Evolutionary conservation across 2,797 vertebrate species (phyloP), one percentile per base, ranked within the genome.

Genomic region (Chelonia mydas): DNA sequence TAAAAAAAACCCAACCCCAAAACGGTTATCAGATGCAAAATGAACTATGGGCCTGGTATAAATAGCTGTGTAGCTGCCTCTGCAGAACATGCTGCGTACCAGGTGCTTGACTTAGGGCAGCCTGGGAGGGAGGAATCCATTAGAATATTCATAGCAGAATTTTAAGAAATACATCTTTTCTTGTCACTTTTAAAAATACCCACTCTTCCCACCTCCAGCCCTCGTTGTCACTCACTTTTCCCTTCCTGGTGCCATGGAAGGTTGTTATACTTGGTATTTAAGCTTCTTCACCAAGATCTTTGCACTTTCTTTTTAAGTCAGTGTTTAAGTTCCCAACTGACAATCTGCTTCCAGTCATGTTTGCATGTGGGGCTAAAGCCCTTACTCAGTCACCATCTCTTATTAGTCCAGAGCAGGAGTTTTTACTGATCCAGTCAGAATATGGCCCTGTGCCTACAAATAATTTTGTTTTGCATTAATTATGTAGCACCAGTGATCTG

Each of bases 21-120:
- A 80, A 37, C 89, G 91, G 90, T 96, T 96, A 95, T 93, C 89
- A 95, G 89, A 96, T 95, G 88, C 89, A 95, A 90, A 96, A 93
- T 87, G 88, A 93, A 76, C 89, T 81, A 84, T 95, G 94, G 92
- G 90, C 89, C 83, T 90, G 19, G 83, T 95, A 96, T 95, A 81
- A 84, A 87, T 87, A 93, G 84, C 84, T 87, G 86, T 76, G 83
- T 78, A 50, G 94, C 92, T 92, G 80, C 88, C 74, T 95, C 86
- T 95, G 59, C 49, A 79, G 93, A 89, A 90, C 1, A 0, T 78
- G 93, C 91, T 61, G 37, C 37, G 78, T 82, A 82, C n/a, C 89
- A 95, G 83, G 0, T 0, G 12, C 57, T 93, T 89, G 68, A 93
- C 78, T 95, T 94, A 91, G 94, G 94, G 94, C 93, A 94, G 95